phyloP scores from a whole-genome alignment of 1,140 invertebrate species.

The Colletes gigas region DNA sequence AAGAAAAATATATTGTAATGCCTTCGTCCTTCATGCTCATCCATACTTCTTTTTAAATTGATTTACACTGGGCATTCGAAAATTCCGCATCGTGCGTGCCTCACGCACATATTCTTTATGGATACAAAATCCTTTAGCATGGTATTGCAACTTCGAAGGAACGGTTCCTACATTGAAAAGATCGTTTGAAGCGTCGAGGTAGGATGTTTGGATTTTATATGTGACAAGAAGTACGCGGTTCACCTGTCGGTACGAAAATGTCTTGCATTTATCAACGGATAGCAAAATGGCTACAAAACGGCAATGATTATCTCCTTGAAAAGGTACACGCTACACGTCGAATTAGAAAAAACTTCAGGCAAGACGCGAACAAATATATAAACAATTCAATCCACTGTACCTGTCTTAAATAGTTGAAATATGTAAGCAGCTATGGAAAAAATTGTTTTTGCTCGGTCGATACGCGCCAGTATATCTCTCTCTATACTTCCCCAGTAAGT shows the following conservation, averaged over 20 bases:
- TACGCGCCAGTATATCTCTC: slow-evolving; percentile 65
- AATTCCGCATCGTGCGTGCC: background rate
- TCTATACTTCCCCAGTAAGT: slow-evolving; percentile 67
- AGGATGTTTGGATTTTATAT: slow-evolving; percentile 35
- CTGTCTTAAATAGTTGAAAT: slow-evolving; percentile 40
- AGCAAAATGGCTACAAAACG: slow-evolving; percentile 79
- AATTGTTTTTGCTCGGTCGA: slow-evolving; percentile 76
- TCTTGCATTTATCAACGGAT: slow-evolving; percentile 80
- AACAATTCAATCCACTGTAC: slow-evolving; percentile 27
- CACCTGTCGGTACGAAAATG: slow-evolving; percentile 80
- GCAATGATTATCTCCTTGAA: slow-evolving; percentile 45
- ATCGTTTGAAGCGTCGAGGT: slow-evolving; percentile 6
- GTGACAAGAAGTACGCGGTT: slow-evolving; percentile 51
- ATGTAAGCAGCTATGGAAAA: slow-evolving; percentile 27
- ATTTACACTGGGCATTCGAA: slow-evolving; percentile 6
- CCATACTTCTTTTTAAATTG: slow-evolving; percentile 22
- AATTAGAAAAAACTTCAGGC: background rate
- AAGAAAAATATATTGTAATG: background rate
- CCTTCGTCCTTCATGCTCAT: background rate
- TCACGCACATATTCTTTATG: slow-evolving; percentile 1
- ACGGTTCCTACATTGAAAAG: background rate
- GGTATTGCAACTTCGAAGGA: no score
- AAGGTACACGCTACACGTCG: slow-evolving; percentile 22
- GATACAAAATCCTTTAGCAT: background rate
- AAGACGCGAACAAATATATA: slow-evolving; percentile 11